phyloP scores from a whole-genome alignment of 2,888 invertebrate genomes.

The Idaea dimidiata region DNA sequence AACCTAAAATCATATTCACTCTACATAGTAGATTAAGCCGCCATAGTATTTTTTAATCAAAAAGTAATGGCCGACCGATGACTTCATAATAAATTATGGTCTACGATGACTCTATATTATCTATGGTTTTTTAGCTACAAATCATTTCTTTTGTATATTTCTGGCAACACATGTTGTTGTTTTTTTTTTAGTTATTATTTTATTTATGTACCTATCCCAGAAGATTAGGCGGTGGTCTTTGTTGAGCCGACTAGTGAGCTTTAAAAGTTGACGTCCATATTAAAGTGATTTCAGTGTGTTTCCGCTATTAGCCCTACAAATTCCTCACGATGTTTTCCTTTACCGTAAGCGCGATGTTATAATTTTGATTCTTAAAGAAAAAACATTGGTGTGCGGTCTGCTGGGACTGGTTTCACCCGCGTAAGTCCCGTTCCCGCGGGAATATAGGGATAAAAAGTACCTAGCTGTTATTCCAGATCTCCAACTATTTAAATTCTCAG shows the following conservation, averaged over 20 bases:
- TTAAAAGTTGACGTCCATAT: not conserved
- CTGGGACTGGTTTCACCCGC: no score
- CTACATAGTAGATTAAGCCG: slow-evolving; percentile 44
- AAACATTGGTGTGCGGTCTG: no score
- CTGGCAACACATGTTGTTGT: not conserved
- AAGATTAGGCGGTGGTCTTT: not conserved
- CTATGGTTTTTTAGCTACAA: slow-evolving; percentile 41
- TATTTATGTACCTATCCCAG: slow-evolving; percentile 7
- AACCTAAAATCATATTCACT: slow-evolving; percentile 35
- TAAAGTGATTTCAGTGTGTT: no score
- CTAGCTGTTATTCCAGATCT: no score
- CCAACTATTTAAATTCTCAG: no score
- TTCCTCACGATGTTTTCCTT: no score
- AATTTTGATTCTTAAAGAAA: no score
- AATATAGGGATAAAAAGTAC: no score
- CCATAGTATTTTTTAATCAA: slow-evolving; percentile 60
- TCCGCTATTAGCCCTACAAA: no score
- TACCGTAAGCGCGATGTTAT: no score
- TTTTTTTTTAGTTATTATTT: not conserved
- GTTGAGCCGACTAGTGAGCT: not conserved
- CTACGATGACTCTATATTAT: slow-evolving; percentile 74
- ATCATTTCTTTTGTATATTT: not conserved
- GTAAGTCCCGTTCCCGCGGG: no score
- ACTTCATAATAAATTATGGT: slow-evolving; percentile 74
- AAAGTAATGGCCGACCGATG: slow-evolving; percentile 67